Evolutionary conservation across 2,797 vertebrate species (phyloP).

Genomic region (Anas bernieri): DNA sequence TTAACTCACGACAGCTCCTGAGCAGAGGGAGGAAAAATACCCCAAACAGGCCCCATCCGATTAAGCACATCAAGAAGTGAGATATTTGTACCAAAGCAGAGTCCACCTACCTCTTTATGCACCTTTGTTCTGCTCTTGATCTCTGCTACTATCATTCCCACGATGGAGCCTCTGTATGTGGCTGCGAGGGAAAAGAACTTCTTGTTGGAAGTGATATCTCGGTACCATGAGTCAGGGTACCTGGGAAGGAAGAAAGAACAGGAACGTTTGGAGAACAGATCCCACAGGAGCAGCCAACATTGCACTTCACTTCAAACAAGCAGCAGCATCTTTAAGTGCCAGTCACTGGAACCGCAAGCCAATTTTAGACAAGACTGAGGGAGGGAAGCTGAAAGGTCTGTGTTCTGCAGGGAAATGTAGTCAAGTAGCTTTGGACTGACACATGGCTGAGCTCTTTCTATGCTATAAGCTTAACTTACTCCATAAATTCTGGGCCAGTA

Average conservation of each 20-base stretch:
- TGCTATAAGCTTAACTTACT: neutral
- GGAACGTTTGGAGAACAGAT: neutral
- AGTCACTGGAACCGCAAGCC: neutral
- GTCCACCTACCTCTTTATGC: slow-evolving; percentile 91
- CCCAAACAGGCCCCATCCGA: neutral
- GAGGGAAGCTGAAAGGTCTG: neutral
- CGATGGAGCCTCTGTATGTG: slow-evolving; percentile 93
- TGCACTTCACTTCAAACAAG: neutral
- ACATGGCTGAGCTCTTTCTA: neutral
- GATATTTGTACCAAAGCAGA: neutral
- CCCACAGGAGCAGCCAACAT: neutral
- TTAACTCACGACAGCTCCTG: neutral
- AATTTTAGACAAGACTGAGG: neutral
- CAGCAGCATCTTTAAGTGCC: neutral
- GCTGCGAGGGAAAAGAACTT: slow-evolving; percentile 99
- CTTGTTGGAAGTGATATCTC: slow-evolving; percentile 99
- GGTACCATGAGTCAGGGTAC: slow-evolving; percentile 99
- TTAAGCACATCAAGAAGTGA: neutral
- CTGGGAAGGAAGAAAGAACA: slow-evolving; percentile 74
- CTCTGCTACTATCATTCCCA: slow-evolving; percentile 99
- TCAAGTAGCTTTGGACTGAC: neutral
- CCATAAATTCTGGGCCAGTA: neutral
- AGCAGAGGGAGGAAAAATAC: neutral
- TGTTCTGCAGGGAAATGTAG: neutral
- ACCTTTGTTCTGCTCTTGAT: slow-evolving; percentile 98